Conservation (phyloP, 2,797 vertebrate genomes). For the Australoheros facetus region DNA sequence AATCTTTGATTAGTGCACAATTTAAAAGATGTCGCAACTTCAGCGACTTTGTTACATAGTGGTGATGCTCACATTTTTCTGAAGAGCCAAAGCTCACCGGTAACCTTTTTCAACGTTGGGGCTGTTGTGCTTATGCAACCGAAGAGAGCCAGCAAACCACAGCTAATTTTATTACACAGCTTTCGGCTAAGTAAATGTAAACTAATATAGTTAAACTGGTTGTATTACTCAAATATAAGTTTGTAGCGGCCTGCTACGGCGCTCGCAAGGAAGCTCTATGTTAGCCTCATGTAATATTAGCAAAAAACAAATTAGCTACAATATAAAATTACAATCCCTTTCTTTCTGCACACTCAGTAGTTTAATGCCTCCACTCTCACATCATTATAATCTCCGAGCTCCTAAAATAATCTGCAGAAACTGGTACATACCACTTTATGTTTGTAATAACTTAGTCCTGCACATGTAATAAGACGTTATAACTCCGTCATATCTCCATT, state of each 20-base stretch:
- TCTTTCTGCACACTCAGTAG: slow-evolving; percentile 27
- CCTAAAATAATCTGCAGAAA: slow-evolving; percentile 27
- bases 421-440: slow-evolving; percentile 76
- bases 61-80: background rate
- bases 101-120: background rate
- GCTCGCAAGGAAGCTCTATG: background rate
- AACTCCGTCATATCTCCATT: slow-evolving; percentile 76
- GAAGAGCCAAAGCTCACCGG: background rate
- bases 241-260: background rate
- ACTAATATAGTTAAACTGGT: background rate
- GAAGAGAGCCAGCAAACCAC: slow-evolving; percentile 3
- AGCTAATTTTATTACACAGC: background rate
- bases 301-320: slow-evolving; percentile 48
- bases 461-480: slow-evolving; percentile 78
- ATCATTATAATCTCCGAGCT: background rate
- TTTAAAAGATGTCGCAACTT: background rate
- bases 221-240: background rate
- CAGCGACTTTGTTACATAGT: background rate
- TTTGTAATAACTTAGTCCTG: slow-evolving; percentile 74
- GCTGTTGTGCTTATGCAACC: background rate
- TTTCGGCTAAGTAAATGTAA: background rate
- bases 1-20: slow-evolving; percentile 18
- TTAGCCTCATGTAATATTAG: slow-evolving; percentile 63
- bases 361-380: slow-evolving; percentile 26
- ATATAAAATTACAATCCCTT: slow-evolving; percentile 51